Conservation (phyloP, 2,113 vertebrate species). For the Lepidothrix coronata region DNA sequence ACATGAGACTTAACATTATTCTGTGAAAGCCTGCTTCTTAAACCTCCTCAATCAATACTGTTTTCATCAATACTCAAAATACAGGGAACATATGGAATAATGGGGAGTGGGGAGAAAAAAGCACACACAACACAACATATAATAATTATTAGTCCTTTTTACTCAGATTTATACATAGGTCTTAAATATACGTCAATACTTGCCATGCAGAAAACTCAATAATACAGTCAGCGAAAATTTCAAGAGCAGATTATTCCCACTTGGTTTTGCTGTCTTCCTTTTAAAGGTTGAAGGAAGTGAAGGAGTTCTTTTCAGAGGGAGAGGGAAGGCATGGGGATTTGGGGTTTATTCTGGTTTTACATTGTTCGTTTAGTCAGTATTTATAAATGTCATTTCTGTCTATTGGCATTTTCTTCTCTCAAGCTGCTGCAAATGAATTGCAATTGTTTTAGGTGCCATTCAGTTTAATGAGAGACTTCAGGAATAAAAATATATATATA, state of each 20-base stretch:
- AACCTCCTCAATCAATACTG: not conserved
- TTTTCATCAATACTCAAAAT: not conserved
- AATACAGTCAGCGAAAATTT: not conserved
- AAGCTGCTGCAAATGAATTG: constrained; percentile 11
- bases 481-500: not conserved
- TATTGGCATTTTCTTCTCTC: constrained; percentile 39
- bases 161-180: not conserved
- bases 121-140: not conserved
- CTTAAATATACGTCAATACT: not conserved
- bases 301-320: not conserved
- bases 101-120: too few species aligned
- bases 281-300: not conserved
- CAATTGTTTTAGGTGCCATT: constrained; percentile 44
- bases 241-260: not conserved
- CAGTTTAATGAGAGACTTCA: constrained; percentile 25
- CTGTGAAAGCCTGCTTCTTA: not conserved
- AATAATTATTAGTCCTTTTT: not conserved
- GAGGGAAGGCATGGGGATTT: not conserved
- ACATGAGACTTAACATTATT: not conserved
- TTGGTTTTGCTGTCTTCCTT: not conserved
- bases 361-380: not conserved
- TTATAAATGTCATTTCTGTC: constrained; percentile 39
- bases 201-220: not conserved
- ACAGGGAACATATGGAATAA: not conserved
- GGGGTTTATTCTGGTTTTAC: not conserved